Evolutionary conservation across 2,113 vertebrate species (phyloP), one percentile per base, ranked within the genome.

Genomic region (Ageneiosus marmoratus): DNA sequence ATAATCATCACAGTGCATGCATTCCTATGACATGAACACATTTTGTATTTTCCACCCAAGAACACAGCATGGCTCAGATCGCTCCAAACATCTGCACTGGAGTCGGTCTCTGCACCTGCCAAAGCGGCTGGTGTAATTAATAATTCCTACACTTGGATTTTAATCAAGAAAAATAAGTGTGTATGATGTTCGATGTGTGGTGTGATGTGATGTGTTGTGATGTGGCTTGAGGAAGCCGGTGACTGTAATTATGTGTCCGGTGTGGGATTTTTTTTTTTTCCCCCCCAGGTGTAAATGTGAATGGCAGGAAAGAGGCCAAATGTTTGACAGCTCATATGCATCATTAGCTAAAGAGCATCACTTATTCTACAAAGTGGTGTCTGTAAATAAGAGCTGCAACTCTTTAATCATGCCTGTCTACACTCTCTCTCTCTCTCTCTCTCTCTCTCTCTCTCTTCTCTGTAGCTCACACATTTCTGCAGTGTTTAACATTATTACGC

Each of bases 91-190:
- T 87, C 86, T 88, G 88, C 79, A 63, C 51, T 15, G 60, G 67
- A 73, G 46, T 60, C 34, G 12, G 37, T 60, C 34, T 9, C 72
- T 78, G 82, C 87, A 84, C 83, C 85, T 88, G 85, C 85, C 77
- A 85, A 70, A 77, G 75, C 70, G 37, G 20, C 58, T 67, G 51
- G 37, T 55, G 63, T 83, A 87, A 89, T 90, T 76, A 88, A 88
- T 89, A 77, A 79, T 44, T 83, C 84, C 74, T 81, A 56, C 67
- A 87, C 83, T 87, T 82, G 85, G 73, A 87, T 88, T 77, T 84
- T 87, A 89, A 88, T 90, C 83, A 88, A 83, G 85, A 79, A 81
- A 84, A 85, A 86, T 79, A 73, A 79, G 82, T 63, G 56, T 41
- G 56, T 81, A 74, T n/a, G 41, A 84, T 70, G 69, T 2, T n/a